phyloP scores from a whole-genome alignment of 23 tunicate genomes.

The Diplosoma virens region DNA sequence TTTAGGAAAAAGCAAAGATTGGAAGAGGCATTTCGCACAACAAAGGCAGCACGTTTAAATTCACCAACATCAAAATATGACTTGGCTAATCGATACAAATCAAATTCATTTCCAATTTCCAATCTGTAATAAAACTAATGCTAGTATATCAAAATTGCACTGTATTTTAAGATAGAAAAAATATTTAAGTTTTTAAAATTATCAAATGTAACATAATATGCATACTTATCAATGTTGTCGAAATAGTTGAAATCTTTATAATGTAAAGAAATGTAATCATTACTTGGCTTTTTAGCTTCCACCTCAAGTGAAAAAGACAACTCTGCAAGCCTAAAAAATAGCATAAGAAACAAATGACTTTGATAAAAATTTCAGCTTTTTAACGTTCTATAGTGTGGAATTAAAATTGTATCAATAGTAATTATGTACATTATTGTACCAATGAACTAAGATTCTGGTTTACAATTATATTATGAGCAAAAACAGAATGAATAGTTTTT shows the following conservation, averaged over 20 bases:
- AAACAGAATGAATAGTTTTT: no score
- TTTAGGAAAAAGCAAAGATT: slow-evolving; percentile 58
- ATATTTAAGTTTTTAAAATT: background rate
- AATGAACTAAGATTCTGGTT: no score
- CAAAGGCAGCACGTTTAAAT: slow-evolving; percentile 61
- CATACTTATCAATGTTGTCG: slow-evolving; percentile 1
- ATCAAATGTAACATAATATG: background rate
- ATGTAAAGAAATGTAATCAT: slow-evolving; percentile 2
- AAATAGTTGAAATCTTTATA: slow-evolving; percentile 9
- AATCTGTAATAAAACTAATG: slow-evolving; percentile 1
- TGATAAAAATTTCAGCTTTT: no score
- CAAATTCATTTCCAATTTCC: slow-evolving; percentile 17
- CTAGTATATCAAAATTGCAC: background rate
- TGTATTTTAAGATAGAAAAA: background rate
- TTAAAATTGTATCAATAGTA: no score
- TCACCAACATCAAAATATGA: slow-evolving; percentile 84
- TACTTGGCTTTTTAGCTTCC: slow-evolving; percentile 20
- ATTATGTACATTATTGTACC: no score
- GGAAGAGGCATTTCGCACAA: slow-evolving; percentile 37
- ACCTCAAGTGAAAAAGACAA: slow-evolving; percentile 31
- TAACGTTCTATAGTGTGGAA: no score
- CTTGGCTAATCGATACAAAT: slow-evolving; percentile 64
- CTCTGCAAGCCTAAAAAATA: slow-evolving; percentile 52
- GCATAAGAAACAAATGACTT: background rate
- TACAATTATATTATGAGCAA: no score